Evolutionary conservation across 2,797 vertebrate genomes (phyloP), one percentile per base, ranked within the genome.

Genomic region (Anabas testudineus): DNA sequence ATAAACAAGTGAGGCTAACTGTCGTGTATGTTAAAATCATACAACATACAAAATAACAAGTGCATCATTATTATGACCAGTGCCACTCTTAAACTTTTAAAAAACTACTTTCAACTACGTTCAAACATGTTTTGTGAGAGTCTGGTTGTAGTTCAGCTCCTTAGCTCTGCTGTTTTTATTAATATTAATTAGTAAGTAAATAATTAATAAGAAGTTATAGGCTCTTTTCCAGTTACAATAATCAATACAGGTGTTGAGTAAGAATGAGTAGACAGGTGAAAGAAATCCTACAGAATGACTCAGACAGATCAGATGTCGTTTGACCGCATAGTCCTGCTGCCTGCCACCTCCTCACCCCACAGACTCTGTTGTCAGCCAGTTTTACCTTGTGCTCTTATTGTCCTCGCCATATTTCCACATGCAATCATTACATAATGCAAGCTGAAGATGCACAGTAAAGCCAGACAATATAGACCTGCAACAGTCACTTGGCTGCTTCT

Each of bases 391-490:
- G 12, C 48, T 19, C 36, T 41, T 47, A 64, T 36, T 51, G 53
- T 67, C 59, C 54, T 58, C 9, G 0, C 47, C 66, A 57, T 71
- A 71, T 74, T 74, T 61, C 18, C 41, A 76, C 55, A 49, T 34
- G 57, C 65, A 72, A 57, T 42, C 61, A 41, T 67, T 68, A 59
- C 64, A 74, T 66, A 37, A 74, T 2, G 7, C 43, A 18, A 69
- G 39, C n/a, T 13, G 14, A 60, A 6, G 28, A 55, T 30, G 46
- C 19, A 22, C 37, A 54, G 21, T 52, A 24, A 56, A 52, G 34
- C 43, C 10, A 7, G 7, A 14, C n/a, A n/a, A 19, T 10, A n/a
- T 3, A 19, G 48, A 32, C 46, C 24, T 24, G 36, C 12, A 18
- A 36, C 32, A 39, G 45, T 24, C 22, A 19, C 14, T 56, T 21